A percentile compares a stretch with the other conserved stretches of the same genome.
These are phyloP conservation scores for Apamea anceps DNA, from an alignment of 2,888 invertebrate genomes.

Conservation along the genomic window DNA sequence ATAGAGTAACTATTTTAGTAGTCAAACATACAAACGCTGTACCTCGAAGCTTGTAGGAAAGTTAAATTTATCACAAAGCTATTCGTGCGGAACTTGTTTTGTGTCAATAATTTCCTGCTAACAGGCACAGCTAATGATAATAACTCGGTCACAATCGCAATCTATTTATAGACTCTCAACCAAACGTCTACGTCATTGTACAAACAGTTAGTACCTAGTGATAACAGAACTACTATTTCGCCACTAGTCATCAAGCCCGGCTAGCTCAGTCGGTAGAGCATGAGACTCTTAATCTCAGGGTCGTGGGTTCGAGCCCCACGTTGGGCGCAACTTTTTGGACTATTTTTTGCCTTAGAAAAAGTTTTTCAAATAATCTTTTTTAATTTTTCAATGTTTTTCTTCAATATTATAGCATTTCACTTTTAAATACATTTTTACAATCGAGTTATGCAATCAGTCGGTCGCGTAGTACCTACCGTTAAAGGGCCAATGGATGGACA, in stretches of 20 bases:
- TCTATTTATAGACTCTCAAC: conserved; percentile 44
- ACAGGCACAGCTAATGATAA: conserved; percentile 29
- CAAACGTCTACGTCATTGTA: conserved; percentile 37
- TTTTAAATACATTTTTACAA: conserved; percentile 58
- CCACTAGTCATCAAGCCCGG: conserved; percentile 74
- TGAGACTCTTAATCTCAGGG: conserved; percentile 92
- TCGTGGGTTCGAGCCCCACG: conserved; percentile 92
- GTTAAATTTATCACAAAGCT: conserved; percentile 39
- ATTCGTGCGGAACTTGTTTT: conserved; percentile 28
- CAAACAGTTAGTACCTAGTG: background rate
- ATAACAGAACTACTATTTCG: conserved; percentile 63
- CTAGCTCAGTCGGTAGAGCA: conserved; percentile 91
- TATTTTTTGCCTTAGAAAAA: background rate
- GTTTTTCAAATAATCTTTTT: background rate
- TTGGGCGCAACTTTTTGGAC: conserved; percentile 85
- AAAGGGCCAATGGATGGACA: conserved; percentile 81
- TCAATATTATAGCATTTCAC: background rate
- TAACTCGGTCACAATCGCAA: conserved; percentile 12
- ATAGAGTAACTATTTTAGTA: conserved; percentile 67
- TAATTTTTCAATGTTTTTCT: background rate
- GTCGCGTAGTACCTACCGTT: conserved; percentile 80
- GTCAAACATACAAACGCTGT: conserved; percentile 54
- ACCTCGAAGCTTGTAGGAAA: conserved; percentile 38
- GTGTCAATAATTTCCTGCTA: conserved; percentile 37
- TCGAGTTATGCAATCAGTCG: conserved; percentile 75